Percentiles rank a stretch among this genome's conserved stretches.
Evolutionary conservation across 2,797 vertebrate species (phyloP).

Genomic region (Peromyscus melanophrys): DNA sequence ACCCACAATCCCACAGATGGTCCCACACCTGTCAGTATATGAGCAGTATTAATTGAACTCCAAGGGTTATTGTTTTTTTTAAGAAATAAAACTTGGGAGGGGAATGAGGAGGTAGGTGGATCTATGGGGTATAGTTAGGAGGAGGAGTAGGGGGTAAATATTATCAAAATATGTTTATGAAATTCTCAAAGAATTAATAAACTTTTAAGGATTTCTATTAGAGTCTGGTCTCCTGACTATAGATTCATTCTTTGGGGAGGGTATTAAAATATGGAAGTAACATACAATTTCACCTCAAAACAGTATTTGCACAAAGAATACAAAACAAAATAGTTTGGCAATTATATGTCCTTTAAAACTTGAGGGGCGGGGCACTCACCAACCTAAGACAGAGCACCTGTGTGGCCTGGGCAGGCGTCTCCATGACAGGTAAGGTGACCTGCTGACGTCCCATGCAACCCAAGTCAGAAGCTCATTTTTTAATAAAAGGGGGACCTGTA

Average conservation of each 20-base stretch:
- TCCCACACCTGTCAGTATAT: background rate
- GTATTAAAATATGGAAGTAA: background rate
- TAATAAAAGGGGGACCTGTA: too few relatives aligned
- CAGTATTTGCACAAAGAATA: background rate
- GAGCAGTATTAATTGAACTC: background rate
- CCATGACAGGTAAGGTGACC: too few relatives aligned
- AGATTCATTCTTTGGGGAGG: background rate
- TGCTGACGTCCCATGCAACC: too few relatives aligned
- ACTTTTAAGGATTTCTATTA: background rate
- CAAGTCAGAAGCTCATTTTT: too few relatives aligned
- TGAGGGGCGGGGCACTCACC: too few relatives aligned
- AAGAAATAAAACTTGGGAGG: background rate
- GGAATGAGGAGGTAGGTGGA: background rate
- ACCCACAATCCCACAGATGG: background rate
- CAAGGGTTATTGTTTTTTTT: too few relatives aligned
- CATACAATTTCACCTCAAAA: conserved; percentile 55
- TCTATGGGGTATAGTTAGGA: background rate
- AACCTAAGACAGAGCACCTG: too few relatives aligned
- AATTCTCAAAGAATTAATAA: background rate
- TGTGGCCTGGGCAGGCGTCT: too few relatives aligned
- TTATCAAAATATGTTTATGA: background rate
- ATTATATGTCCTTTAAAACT: background rate
- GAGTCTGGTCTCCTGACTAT: background rate
- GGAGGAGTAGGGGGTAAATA: background rate
- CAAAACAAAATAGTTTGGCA: background rate